These are phyloP conservation scores for Drosophila peninsularis DNA, from an alignment of 2,888 invertebrate species.

Conservation along the genomic window DNA sequence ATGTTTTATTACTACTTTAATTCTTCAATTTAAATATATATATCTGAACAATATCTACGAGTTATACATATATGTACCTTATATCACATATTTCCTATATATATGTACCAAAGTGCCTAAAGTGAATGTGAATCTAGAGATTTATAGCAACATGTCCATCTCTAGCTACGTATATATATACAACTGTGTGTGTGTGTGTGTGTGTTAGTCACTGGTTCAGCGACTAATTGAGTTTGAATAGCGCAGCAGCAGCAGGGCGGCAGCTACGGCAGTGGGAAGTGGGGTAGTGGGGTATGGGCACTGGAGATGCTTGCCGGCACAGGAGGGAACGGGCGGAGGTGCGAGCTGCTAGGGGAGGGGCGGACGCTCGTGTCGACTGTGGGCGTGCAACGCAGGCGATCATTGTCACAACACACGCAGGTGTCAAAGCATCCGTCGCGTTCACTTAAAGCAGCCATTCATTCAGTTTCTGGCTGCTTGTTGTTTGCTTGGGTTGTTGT, in stretches of 20 bases:
- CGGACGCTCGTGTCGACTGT: conserved; percentile 33
- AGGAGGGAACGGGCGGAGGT: neutral
- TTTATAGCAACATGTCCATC: conserved; percentile 16
- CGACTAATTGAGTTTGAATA: conserved; percentile 76
- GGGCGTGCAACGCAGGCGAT: conserved; percentile 72
- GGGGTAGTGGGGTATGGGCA: neutral
- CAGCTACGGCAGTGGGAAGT: neutral
- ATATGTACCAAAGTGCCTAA: neutral
- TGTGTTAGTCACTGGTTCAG: conserved; percentile 40
- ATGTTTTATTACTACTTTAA: too few relatives aligned
- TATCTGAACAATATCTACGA: too few relatives aligned
- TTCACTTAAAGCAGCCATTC: conserved; percentile 62
- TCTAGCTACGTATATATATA: conserved; percentile 6
- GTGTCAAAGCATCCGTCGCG: conserved; percentile 71
- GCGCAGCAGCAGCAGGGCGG: conserved; percentile 23
- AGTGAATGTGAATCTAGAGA: neutral
- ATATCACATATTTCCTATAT: too few relatives aligned
- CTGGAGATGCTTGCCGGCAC: neutral
- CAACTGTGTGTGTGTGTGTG: conserved; percentile 11
- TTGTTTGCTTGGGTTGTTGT: conserved; percentile 14
- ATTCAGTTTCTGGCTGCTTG: conserved; percentile 34
- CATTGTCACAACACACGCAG: conserved; percentile 76
- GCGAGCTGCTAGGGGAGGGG: neutral
- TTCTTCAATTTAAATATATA: too few relatives aligned
- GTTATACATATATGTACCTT: too few relatives aligned